phyloP scores from a whole-genome alignment of 2,797 vertebrate genomes.

The Gallirallus australis region DNA sequence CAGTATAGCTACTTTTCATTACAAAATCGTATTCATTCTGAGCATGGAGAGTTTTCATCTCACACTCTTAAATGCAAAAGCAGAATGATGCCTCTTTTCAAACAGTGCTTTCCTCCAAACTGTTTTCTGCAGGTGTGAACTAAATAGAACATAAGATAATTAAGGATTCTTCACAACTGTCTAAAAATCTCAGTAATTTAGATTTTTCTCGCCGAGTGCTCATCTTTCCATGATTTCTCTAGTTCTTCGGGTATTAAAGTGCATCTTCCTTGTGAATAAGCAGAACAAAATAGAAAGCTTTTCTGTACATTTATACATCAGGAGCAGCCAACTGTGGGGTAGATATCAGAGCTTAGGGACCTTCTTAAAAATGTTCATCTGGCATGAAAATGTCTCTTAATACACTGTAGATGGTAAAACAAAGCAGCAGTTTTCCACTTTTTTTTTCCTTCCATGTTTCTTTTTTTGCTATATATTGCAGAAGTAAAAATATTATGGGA shows the following conservation, averaged over 20 bases:
- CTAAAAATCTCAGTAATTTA: not conserved
- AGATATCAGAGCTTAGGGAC: not conserved
- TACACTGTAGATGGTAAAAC: not conserved
- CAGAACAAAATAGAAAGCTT: not conserved
- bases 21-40: not conserved
- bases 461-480: not conserved
- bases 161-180: not conserved
- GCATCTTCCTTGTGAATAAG: not conserved
- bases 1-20: not conserved
- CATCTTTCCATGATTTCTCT: not conserved
- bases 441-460: not conserved
- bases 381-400: not conserved
- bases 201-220: not conserved
- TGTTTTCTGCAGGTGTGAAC: not conserved
- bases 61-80: not conserved
- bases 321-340: not conserved
- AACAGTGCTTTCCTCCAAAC: not conserved
- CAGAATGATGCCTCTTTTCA: not conserved
- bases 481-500: not conserved
- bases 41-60: not conserved
- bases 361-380: not conserved
- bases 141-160: not conserved
- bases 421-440: not conserved
- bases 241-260: not conserved
- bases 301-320: not conserved